Conservation (phyloP, 2,113 vertebrate species). For the Salvelinus fontinalis region DNA sequence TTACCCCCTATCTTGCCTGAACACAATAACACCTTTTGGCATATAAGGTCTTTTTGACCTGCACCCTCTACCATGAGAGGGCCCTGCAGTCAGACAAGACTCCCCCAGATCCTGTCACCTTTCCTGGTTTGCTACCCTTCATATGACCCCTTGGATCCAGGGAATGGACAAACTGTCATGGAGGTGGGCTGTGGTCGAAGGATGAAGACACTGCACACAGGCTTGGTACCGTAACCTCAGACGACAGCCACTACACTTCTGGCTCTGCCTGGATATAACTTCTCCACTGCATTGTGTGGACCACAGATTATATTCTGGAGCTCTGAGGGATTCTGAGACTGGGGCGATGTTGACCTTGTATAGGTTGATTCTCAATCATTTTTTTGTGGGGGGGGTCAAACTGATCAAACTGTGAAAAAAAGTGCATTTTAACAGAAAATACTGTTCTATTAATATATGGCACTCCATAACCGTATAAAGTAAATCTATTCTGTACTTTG, state of each 20-base stretch:
- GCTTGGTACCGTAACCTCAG: not conserved
- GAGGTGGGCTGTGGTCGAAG: not conserved
- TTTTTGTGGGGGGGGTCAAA: constrained; percentile 19
- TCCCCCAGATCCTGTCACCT: not conserved
- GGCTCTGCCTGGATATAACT: not conserved
- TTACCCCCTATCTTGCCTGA: not conserved
- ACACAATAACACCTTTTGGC: not conserved
- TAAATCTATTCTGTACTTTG: constrained; percentile 23
- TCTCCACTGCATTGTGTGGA: not conserved
- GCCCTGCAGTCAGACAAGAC: not conserved
- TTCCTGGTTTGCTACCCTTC: not conserved
- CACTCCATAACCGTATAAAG: constrained; percentile 1
- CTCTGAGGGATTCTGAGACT: not conserved
- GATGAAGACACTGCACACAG: not conserved
- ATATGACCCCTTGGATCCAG: not conserved
- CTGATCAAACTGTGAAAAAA: constrained; percentile 55
- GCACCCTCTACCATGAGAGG: not conserved
- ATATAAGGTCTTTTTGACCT: not conserved
- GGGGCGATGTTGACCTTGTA: not conserved
- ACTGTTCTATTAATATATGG: constrained; percentile 10
- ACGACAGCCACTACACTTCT: not conserved
- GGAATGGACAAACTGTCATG: not conserved
- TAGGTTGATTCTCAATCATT: not conserved
- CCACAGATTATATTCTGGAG: not conserved
- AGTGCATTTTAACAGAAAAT: constrained; percentile 32